Evolutionary conservation across 2,888 invertebrate genomes (phyloP).

Genomic region (Mycogona germanica): DNA sequence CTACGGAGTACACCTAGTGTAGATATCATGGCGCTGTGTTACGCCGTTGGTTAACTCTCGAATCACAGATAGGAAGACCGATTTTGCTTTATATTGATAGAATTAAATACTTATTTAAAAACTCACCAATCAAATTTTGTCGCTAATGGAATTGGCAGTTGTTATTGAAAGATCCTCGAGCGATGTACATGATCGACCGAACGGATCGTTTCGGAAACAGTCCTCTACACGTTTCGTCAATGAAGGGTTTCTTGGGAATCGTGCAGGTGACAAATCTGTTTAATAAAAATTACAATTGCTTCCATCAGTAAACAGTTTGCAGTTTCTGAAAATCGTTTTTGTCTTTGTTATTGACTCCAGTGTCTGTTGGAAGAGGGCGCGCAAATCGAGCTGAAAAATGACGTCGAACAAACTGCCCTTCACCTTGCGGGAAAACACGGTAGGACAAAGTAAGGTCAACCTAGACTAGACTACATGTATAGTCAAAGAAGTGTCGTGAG

Average conservation of each 20-base stretch:
- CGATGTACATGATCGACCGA: slow-evolving; percentile 30
- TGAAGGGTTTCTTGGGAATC: slow-evolving; percentile 30
- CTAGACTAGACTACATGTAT: not conserved
- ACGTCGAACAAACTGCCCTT: slow-evolving; percentile 38
- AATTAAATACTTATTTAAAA: not conserved
- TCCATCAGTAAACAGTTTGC: not conserved
- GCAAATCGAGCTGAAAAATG: slow-evolving; percentile 35
- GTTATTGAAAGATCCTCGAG: slow-evolving; percentile 28
- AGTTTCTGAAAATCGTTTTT: not conserved
- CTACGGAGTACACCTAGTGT: not conserved
- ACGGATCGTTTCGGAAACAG: slow-evolving; percentile 38
- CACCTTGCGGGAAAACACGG: slow-evolving; percentile 37
- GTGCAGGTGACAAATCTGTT: slow-evolving; percentile 24
- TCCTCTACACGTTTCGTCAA: slow-evolving; percentile 38
- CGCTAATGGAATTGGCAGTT: slow-evolving; percentile 26
- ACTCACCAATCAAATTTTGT: not conserved
- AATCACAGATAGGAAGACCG: too few relatives aligned
- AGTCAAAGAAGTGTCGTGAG: too few relatives aligned
- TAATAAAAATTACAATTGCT: too few relatives aligned
- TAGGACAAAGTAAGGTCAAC: slow-evolving; percentile 22
- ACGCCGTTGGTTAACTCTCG: too few relatives aligned
- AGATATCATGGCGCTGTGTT: too few relatives aligned
- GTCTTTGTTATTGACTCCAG: slow-evolving; percentile 26
- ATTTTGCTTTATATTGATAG: too few relatives aligned
- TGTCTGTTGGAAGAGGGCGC: slow-evolving; percentile 33